Base-by-base conservation (phyloP, 2,113 vertebrate genomes). In the Smithornis capensis region DNA sequence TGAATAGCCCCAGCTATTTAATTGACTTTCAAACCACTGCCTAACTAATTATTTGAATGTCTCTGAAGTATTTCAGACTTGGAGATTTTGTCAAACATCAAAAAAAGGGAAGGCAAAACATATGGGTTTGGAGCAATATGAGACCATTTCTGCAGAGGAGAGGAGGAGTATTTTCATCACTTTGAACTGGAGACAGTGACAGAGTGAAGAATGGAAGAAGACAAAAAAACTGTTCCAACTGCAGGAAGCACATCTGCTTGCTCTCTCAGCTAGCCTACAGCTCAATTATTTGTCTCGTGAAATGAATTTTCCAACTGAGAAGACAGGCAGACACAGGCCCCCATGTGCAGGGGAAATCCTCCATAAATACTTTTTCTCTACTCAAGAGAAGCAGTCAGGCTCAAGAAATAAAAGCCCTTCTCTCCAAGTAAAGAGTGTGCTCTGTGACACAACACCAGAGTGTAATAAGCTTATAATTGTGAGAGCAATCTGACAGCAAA, bases 301-400 rank as follows among this genome's bases (percentile, higher is more conserved):
- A 97, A 95, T 25, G 15, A 45, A 83, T 95, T 96, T 97, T 95
- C 94, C 94, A 79, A 1, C 68, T 93, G 87, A 96, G 74, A 94
- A 87, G 91, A 94, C 67, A 93, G 86, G 77, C 83, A 97, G 75
- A 80, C 74, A 87, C 50, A 55, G 71, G 57, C 70, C 31, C 94
- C 92, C 57, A 18, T 69, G 69, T 95, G 89, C 83, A 84, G 83
- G 91, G 85, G 79, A 96, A 96, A 94, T 77, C 80, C 89, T 89
- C 76, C 4, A 14, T 52, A 77, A 90, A 84, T 13, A 19, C 27
- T 60, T 94, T 69, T 89, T 53, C 78, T 76, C 47, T 60, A 10
- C 89, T 91, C 79, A 62, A 33, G 70, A 87, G 91, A 80, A 78
- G 73, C 62, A 56, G 40, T 25, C 25, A 55, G 21, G 76, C 44